These are phyloP conservation scores for Apteryx mantelli DNA, from an alignment of 2,113 vertebrate genomes.

Conservation along the genomic window DNA sequence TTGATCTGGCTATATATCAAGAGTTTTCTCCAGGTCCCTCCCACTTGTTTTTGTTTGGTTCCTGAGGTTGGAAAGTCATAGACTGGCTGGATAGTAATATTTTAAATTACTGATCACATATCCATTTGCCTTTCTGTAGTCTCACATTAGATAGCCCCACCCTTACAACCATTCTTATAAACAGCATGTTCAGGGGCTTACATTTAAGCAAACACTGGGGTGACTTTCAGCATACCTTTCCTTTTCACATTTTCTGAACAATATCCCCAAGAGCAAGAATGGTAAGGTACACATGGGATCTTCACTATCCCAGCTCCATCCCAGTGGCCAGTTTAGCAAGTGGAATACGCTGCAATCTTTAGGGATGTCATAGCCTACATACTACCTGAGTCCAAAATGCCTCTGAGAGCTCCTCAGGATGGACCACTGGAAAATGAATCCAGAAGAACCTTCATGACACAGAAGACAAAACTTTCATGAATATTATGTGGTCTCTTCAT, in stretches of 20 bases:
- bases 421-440: background rate
- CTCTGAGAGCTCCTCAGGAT: background rate
- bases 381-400: background rate
- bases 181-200: background rate
- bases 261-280: background rate
- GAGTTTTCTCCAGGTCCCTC: background rate
- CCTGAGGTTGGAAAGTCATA: background rate
- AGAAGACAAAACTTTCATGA: background rate
- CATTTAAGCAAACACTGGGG: background rate
- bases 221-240: background rate
- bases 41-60: background rate
- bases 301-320: background rate
- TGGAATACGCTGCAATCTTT: background rate
- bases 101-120: background rate
- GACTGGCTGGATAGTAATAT: background rate
- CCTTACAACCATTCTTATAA: background rate
- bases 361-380: background rate
- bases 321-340: background rate
- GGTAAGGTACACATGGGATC: accelerated
- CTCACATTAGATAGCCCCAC: background rate
- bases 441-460: background rate
- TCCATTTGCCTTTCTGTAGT: background rate
- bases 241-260: accelerated
- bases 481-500: background rate
- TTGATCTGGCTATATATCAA: background rate